Conservation (phyloP, 2,888 invertebrate species). For the Drosophila robusta region DNA sequence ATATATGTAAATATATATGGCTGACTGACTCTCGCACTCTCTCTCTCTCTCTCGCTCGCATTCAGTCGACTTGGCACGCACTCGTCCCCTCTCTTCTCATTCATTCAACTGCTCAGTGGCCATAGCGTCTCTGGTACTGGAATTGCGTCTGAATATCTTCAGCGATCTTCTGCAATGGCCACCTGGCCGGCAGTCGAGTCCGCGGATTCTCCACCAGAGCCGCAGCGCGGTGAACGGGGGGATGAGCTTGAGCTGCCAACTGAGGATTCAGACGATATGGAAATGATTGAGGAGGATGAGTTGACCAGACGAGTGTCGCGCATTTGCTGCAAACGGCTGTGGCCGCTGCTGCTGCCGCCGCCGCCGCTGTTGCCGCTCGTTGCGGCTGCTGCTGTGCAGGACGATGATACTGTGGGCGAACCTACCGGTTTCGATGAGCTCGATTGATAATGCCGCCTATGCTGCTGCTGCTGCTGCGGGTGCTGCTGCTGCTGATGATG, state of each 20-base stretch:
- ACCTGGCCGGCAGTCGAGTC: constrained; percentile 32
- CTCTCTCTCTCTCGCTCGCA: constrained; percentile 1
- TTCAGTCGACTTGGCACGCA: too few species aligned
- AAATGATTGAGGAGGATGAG: constrained; percentile 82
- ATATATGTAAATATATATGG: background rate
- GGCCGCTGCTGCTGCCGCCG: constrained; percentile 19
- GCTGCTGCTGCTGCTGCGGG: constrained; percentile 62
- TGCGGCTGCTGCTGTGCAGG: constrained; percentile 54
- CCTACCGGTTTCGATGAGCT: constrained; percentile 44
- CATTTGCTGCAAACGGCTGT: constrained; percentile 55
- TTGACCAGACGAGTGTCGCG: constrained; percentile 67
- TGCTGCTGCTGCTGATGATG: constrained; percentile 54
- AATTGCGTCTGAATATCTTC: constrained; percentile 1
- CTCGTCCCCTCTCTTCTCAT: background rate
- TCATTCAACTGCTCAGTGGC: constrained; percentile 2
- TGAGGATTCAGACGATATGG: constrained; percentile 83
- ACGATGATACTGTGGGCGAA: constrained; percentile 45
- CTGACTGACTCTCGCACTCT: background rate
- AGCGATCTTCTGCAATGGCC: constrained; percentile 37
- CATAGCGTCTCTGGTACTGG: constrained; percentile 6
- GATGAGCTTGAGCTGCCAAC: constrained; percentile 73
- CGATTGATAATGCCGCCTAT: constrained; percentile 42
- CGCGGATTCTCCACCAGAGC: constrained; percentile 42
- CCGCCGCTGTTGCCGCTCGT: constrained; percentile 22
- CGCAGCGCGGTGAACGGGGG: constrained; percentile 57